Base-by-base conservation (phyloP, 2,113 vertebrate genomes). In the Sminthopsis crassicaudata region DNA sequence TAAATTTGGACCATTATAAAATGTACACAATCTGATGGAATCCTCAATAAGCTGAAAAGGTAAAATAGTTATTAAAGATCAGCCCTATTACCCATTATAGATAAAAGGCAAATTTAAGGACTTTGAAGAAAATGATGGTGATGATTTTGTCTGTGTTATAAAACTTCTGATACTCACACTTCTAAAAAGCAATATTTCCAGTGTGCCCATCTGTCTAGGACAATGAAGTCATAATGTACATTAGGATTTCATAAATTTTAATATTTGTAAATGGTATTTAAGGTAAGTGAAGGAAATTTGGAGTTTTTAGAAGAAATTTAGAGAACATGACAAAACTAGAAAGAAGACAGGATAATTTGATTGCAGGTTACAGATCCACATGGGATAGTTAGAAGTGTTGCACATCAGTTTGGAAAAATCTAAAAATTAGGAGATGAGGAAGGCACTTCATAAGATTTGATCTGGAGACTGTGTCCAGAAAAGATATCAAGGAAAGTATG, bases 251-350 rank as follows among this genome's bases (percentile, higher is more conserved):
- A 84, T 23, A 76, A 36, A 76, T 19, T n/a, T 76, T n/a, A 19
- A 76, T 76, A 8, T 76, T 76, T 76, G 67, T 76, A n/a, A 16
- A 51, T 51, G 50, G 8, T 51, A 51, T 10, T 51, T 51, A 51
- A 51, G 8, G 50, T 51, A 95, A 94, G 90, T n/a, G 89, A 92
- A 36, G 52, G 94, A 94, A 92, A 89, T 53, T 6, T 22, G 92
- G 30, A 91, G 54, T 16, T 94, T 76, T 46, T 52, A 12, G 26
- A 11, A 12, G 36, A 7, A 60, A 2, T 93, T 88, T 53, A 50
- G 0, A 57, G 50, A 89, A 90, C 91, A 93, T 89, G 67, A 22
- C 60, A 76, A 84, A 95, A 89, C 26, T 25, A 90, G 46, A n/a
- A 10, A 4, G 54, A 26, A n/a, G 14, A 30, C 0, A 4, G 25